Evolutionary conservation across 2,888 invertebrate species (phyloP).

Genomic region (Tenthredo mesomela): DNA sequence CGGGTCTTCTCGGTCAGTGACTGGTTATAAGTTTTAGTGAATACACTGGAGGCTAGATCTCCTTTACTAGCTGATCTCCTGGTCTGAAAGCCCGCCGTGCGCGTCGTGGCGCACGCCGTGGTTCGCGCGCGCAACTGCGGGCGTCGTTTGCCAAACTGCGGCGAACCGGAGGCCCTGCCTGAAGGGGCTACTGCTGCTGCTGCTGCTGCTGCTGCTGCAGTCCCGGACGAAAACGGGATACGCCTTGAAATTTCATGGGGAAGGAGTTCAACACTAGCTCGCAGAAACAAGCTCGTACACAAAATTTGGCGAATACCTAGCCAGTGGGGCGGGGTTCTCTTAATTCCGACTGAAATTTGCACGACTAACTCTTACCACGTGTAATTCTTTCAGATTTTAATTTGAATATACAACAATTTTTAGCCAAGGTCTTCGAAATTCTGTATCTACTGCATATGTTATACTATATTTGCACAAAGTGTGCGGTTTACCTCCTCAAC

Average conservation of each 20-base stretch:
- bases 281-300: background rate
- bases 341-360: background rate
- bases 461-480: background rate
- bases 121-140: constrained; percentile 49
- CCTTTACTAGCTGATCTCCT: constrained; percentile 58
- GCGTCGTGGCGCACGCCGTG: constrained; percentile 65
- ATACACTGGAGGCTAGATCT: background rate
- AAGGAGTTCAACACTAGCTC: background rate
- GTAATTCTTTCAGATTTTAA: background rate
- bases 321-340: constrained; percentile 1
- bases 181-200: constrained; percentile 37
- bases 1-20: constrained; percentile 40
- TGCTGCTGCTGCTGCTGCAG: background rate
- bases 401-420: background rate
- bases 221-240: constrained; percentile 27
- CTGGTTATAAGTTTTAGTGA: background rate
- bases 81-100: constrained; percentile 63
- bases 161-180: background rate
- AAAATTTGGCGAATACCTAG: background rate
- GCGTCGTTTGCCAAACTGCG: constrained; percentile 36
- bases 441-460: background rate
- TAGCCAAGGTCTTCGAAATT: background rate
- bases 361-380: background rate
- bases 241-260: background rate
- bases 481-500: background rate